phyloP scores from a whole-genome alignment of 2,888 invertebrate species.

The Tenthredo notha region DNA sequence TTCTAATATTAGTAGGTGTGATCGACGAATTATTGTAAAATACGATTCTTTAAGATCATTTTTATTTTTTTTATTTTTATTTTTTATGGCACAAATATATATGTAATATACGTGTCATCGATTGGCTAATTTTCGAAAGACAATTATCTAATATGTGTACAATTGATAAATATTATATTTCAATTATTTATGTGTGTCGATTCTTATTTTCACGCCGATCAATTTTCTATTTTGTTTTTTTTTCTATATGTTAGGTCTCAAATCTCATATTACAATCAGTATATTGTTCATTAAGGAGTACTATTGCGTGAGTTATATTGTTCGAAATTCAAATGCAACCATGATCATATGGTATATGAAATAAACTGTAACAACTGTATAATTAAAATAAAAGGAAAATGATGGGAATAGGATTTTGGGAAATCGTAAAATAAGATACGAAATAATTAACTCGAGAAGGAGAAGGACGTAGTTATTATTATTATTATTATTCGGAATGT shows the following conservation, averaged over 20 bases:
- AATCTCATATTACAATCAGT: neutral
- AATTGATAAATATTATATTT: neutral
- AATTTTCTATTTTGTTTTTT: neutral
- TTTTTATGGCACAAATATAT: constrained; percentile 35
- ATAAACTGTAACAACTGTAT: neutral
- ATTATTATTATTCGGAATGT: neutral
- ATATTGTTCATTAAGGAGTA: neutral
- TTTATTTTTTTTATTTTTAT: too few relatives aligned
- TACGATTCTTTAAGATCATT: constrained; percentile 16
- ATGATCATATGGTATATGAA: neutral
- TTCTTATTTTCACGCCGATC: neutral
- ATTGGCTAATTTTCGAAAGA: neutral
- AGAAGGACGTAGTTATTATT: neutral
- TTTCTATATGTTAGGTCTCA: neutral
- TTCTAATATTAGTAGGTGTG: neutral
- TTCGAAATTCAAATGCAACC: neutral
- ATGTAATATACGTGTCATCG: neutral
- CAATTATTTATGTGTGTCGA: neutral
- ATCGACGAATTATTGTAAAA: constrained; percentile 20
- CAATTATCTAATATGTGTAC: neutral
- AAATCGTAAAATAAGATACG: neutral
- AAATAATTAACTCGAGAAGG: neutral
- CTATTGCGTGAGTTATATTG: neutral
- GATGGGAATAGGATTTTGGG: neutral
- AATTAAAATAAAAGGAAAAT: neutral